These are phyloP conservation scores for Clarias gariepinus DNA, from an alignment of 2,113 vertebrate species.

Conservation along the genomic window DNA sequence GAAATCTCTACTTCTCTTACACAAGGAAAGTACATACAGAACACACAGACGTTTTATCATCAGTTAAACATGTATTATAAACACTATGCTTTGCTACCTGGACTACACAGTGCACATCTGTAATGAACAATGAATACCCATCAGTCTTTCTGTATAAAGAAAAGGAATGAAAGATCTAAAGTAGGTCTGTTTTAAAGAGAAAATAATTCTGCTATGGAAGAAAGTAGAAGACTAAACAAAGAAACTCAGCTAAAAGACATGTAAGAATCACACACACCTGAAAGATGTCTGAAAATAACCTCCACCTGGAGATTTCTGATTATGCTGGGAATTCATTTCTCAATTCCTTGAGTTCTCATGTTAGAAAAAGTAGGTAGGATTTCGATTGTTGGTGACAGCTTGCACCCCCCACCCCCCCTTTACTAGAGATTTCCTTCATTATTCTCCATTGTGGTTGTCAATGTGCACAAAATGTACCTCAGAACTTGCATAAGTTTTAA, in stretches of 20 bases:
- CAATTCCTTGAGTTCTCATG: conserved; percentile 26
- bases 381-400: conserved; percentile 32
- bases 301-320: conserved; percentile 13
- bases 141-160: neutral
- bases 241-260: neutral
- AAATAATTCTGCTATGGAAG: neutral
- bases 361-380: conserved; percentile 33
- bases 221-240: conserved; percentile 6
- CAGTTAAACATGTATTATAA: neutral
- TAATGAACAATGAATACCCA: neutral
- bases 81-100: neutral
- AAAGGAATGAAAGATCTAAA: neutral
- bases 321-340: conserved; percentile 46
- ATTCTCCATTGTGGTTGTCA: conserved; percentile 20
- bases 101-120: neutral
- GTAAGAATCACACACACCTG: neutral
- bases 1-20: neutral
- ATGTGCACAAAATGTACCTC: neutral
- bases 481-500: neutral
- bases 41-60: neutral
- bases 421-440: neutral
- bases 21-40: neutral
- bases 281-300: conserved; percentile 21
- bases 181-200: neutral
- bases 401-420: no score